Evolutionary conservation across 2,797 vertebrate species (phyloP).

Genomic region (Megaceryle alcyon): DNA sequence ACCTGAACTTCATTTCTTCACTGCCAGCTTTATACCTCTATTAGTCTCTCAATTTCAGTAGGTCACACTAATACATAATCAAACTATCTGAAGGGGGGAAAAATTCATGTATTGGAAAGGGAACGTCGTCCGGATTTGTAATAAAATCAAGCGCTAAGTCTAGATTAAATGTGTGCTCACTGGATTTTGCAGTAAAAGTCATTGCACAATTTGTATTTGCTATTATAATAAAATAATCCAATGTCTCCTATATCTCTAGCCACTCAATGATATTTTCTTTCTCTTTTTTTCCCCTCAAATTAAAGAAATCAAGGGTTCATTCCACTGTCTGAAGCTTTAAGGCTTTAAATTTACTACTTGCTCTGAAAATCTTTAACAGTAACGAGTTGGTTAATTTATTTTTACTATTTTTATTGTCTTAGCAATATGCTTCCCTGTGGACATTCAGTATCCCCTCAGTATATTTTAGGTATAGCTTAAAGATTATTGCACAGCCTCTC

Average conservation of each 20-base stretch:
- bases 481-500: not conserved
- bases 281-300: not conserved
- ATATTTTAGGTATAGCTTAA: not conserved
- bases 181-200: not conserved
- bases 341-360: not conserved
- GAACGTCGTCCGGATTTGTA: not conserved
- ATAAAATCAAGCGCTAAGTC: not conserved
- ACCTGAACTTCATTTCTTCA: not conserved
- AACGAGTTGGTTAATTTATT: not conserved
- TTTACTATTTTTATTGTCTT: not conserved
- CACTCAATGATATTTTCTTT: not conserved
- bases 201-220: not conserved
- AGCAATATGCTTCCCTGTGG: not conserved
- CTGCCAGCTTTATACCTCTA: not conserved
- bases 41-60: not conserved
- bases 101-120: not conserved
- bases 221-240: not conserved
- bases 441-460: not conserved
- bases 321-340: not conserved
- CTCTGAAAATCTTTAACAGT: not conserved
- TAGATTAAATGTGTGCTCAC: not conserved
- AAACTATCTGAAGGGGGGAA: not conserved
- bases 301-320: not conserved
- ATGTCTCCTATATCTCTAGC: not conserved
- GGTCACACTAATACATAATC: not conserved